Percentiles rank a stretch among this genome's conserved stretches.
Conservation (phyloP, 2,888 invertebrate species). For the Branchipolynoe longqiensis region DNA sequence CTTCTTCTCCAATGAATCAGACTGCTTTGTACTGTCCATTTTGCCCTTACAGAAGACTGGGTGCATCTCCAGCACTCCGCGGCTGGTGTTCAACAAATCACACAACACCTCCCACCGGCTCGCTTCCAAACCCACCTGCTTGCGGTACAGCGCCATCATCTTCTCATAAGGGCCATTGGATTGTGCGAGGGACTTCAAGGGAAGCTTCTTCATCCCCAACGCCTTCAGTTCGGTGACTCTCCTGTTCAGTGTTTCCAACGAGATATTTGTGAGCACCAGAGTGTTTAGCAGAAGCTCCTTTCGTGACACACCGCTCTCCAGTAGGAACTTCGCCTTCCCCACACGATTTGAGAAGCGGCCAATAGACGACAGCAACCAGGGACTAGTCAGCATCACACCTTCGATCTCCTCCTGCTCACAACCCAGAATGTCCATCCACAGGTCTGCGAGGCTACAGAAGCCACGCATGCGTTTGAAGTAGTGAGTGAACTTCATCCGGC, state of each 20-base stretch:
- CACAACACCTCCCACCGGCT: background rate
- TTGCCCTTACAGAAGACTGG: background rate
- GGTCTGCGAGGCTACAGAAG: background rate
- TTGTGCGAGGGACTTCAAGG: background rate
- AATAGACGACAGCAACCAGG: background rate
- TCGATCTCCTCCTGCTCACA: background rate
- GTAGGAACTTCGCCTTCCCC: background rate
- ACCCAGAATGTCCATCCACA: conserved; percentile 7
- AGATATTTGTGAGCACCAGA: background rate
- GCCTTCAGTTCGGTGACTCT: background rate
- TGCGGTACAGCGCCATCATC: background rate
- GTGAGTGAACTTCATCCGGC: background rate
- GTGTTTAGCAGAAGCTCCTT: background rate
- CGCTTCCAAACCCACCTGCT: background rate
- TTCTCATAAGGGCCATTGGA: background rate
- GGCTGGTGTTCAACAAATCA: background rate
- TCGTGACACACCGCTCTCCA: background rate
- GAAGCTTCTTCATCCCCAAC: background rate
- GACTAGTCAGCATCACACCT: background rate
- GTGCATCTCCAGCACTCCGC: background rate
- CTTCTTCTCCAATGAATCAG: background rate
- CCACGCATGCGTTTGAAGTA: background rate
- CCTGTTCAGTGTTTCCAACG: background rate
- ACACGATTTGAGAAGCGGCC: background rate
- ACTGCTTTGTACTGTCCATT: too few species aligned